Evolutionary conservation across 2,113 vertebrate genomes (phyloP).

Genomic region (Psittacula cyanocephala): DNA sequence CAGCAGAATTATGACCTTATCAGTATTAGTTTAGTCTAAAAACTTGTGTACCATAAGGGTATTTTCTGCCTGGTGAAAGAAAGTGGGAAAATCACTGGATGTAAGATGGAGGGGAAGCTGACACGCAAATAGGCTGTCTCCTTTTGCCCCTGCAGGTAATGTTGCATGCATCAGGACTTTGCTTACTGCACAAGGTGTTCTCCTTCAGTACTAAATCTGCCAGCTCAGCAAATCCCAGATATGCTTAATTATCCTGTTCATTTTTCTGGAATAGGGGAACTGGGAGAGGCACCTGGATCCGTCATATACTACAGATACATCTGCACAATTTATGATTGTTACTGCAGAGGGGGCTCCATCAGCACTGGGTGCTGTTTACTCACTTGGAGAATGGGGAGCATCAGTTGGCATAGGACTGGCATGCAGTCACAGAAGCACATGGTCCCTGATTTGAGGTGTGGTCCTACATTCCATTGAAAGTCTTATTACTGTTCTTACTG

Average conservation of each 20-base stretch:
- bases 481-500: background rate
- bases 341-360: background rate
- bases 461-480: background rate
- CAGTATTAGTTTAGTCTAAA: background rate
- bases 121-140: background rate
- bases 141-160: background rate
- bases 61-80: background rate
- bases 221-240: slow-evolving; percentile 71
- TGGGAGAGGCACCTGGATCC: slow-evolving; percentile 42
- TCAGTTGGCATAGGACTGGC: background rate
- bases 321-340: slow-evolving; percentile 29
- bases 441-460: background rate
- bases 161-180: background rate
- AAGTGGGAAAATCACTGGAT: background rate
- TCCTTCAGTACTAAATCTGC: slow-evolving; percentile 55
- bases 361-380: background rate
- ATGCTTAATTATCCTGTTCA: slow-evolving; percentile 69
- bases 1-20: background rate
- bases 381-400: background rate
- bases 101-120: background rate
- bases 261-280: slow-evolving; percentile 43
- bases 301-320: slow-evolving; percentile 24
- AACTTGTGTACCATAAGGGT: background rate
- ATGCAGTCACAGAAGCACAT: background rate
- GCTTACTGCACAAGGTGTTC: background rate